These are phyloP conservation scores for Noturus placidus DNA, from an alignment of 2,113 vertebrate species.

Conservation along the genomic window DNA sequence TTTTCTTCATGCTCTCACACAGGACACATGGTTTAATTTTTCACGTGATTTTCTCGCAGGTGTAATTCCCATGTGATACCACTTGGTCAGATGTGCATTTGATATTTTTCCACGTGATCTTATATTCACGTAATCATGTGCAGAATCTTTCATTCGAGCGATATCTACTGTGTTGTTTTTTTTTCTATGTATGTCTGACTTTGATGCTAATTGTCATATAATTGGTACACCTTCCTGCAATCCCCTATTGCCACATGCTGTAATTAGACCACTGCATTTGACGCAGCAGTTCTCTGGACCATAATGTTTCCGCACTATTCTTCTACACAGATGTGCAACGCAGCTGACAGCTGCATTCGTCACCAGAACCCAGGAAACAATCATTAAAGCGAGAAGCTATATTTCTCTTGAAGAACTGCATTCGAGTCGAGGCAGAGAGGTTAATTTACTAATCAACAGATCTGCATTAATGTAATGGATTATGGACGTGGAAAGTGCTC, in stretches of 20 bases:
- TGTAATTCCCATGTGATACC: background rate
- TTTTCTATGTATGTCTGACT: background rate
- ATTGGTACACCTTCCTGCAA: slow-evolving; percentile 4
- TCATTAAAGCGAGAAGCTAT: slow-evolving; percentile 46
- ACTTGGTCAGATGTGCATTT: background rate
- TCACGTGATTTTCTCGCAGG: background rate
- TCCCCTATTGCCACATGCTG: background rate
- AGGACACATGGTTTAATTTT: background rate
- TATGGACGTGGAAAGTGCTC: slow-evolving; percentile 47
- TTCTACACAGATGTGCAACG: slow-evolving; percentile 64
- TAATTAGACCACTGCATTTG: slow-evolving; percentile 16
- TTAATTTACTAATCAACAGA: slow-evolving; percentile 73
- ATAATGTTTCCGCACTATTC: slow-evolving; percentile 2
- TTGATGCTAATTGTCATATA: slow-evolving; percentile 31
- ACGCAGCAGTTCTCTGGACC: slow-evolving; percentile 17
- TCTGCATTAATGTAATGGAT: slow-evolving; percentile 59
- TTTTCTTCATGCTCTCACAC: background rate
- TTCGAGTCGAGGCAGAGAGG: slow-evolving; percentile 58
- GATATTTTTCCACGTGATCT: background rate
- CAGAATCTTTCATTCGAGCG: background rate
- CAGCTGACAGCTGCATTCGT: slow-evolving; percentile 73
- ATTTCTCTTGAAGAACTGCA: slow-evolving; percentile 61
- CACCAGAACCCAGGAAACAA: slow-evolving; percentile 57
- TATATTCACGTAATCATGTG: background rate
- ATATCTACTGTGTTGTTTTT: too few relatives aligned